These are phyloP conservation scores for Centropus unirufus DNA, from an alignment of 2,113 vertebrate species.

Conservation along the genomic window DNA sequence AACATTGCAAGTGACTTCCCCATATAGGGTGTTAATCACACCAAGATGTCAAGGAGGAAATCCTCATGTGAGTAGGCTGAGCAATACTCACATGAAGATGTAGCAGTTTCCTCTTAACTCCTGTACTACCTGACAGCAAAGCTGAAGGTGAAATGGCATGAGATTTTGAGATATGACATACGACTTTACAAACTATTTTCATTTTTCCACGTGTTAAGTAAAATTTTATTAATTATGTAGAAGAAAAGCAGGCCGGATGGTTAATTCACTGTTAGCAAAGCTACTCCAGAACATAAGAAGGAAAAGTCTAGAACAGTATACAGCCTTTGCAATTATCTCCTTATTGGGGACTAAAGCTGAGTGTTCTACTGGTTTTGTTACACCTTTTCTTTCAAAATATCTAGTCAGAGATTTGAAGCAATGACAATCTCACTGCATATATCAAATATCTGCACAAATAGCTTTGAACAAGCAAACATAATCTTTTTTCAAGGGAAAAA, in stretches of 20 bases:
- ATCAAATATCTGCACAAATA: neutral
- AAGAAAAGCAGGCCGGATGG: neutral
- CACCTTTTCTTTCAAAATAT: neutral
- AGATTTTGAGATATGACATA: neutral
- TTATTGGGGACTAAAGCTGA: neutral
- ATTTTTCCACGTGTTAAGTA: neutral
- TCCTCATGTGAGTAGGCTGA: neutral
- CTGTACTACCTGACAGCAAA: neutral
- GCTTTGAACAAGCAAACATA: neutral
- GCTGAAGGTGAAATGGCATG: neutral
- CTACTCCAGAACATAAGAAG: neutral
- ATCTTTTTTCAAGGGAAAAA: neutral
- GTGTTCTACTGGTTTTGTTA: neutral
- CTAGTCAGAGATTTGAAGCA: neutral
- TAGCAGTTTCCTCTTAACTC: neutral
- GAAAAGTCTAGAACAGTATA: neutral
- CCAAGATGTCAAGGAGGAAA: neutral
- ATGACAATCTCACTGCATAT: neutral
- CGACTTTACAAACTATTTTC: neutral
- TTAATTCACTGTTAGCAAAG: neutral
- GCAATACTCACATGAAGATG: neutral
- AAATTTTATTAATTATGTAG: neutral
- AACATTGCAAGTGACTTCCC: neutral
- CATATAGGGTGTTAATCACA: neutral
- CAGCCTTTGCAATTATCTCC: neutral